Base-by-base conservation (phyloP, 2,113 vertebrate species). In the Spea bombifrons region DNA sequence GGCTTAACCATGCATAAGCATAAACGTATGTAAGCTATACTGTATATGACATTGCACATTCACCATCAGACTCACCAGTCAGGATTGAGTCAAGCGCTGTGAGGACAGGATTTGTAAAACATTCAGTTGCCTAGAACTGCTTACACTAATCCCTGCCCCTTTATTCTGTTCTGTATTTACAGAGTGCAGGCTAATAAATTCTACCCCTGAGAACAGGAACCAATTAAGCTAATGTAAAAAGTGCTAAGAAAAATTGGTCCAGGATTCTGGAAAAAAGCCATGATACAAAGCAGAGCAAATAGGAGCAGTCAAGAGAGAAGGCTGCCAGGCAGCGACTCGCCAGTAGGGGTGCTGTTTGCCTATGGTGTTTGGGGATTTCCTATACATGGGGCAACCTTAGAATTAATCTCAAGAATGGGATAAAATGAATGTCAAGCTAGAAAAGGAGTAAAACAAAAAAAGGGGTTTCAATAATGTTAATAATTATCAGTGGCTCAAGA, bases 171-270 rank as follows among this genome's bases (percentile, higher is more conserved):
- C 30, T 53, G 84, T 70, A 75, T 84, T 87, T 83, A 80, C 73
- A 83, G 63, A 83, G 76, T 84, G 69, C 71, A 72, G 45, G 65
- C 82, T 83, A 83, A 86, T 84, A 83, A 73, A 73, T 69, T 81
- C 46, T 86, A 8, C 79, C 81, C 80, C 78, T 71, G 77, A 86
- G 83, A 87, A 82, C 65, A 85, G 80, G 67, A 68, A 83, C 74
- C 82, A 85, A 86, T 80, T 71, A 81, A 52, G 47, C 67, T 74
- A 82, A 82, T 78, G 73, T 47, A 84, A 75, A 30, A 82, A 83
- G 75, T 72, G 65, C 74, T 75, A 70, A 55, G n/a, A 81, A 75
- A 75, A 81, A 82, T 47, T 83, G 81, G 17, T 47, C 82, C 76
- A 74, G 57, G 59, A 73, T 76, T 8, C 13, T 81, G 59, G 84